These are phyloP conservation scores for Choristoneura fumiferana DNA, from an alignment of 1,140 invertebrate species.

Conservation along the genomic window DNA sequence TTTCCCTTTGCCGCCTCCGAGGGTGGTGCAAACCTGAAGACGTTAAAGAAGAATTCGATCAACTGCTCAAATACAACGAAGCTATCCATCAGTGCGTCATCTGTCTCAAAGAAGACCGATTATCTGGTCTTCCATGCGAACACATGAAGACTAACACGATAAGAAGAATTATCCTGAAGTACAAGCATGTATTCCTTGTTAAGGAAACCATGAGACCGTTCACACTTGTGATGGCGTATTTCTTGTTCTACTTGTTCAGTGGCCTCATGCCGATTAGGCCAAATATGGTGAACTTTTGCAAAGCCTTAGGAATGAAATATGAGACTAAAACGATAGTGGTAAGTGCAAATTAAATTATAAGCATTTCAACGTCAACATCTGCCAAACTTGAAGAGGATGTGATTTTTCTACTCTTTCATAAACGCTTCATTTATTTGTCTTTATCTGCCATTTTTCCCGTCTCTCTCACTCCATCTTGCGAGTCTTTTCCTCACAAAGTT, in stretches of 20 bases:
- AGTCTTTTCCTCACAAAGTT: no score
- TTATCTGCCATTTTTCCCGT: no score
- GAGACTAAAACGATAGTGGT: constrained; percentile 63
- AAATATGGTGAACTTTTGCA: constrained; percentile 80
- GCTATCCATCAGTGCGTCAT: constrained; percentile 50
- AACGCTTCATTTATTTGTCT: no score
- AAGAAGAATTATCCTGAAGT: constrained; percentile 42
- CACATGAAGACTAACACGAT: constrained; percentile 42
- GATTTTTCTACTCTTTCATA: no score
- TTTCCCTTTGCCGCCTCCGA: constrained; percentile 74
- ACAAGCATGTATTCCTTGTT: constrained; percentile 54
- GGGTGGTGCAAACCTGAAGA: constrained; percentile 75
- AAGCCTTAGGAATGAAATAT: constrained; percentile 69
- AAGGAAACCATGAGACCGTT: constrained; percentile 78
- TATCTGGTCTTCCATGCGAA: constrained; percentile 38
- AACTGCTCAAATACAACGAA: constrained; percentile 67
- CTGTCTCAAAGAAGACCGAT: constrained; percentile 45
- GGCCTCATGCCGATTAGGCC: constrained; percentile 79
- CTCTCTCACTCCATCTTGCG: no score
- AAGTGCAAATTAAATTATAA: no score
- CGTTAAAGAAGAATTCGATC: constrained; percentile 76
- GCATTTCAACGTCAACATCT: neutral
- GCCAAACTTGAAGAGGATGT: no score
- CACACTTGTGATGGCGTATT: constrained; percentile 71
- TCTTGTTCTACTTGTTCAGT: constrained; percentile 78